A percentile compares a stretch with the other conserved stretches of the same genome.
Evolutionary conservation across 1,140 invertebrate species (phyloP).

Genomic region (Trichonephila clavipes): DNA sequence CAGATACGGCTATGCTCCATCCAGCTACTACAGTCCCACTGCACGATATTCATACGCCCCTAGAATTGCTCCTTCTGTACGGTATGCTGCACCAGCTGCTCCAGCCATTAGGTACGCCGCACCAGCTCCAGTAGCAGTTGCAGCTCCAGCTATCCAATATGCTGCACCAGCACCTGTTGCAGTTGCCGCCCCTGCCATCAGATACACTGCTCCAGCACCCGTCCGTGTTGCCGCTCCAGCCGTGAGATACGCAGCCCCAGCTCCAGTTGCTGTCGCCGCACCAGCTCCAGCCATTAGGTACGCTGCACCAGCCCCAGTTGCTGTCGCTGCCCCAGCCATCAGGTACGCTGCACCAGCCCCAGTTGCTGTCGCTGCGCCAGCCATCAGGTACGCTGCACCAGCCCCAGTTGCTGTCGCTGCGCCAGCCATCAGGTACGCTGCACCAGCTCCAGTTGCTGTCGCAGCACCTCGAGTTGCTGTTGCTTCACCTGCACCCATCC

Average conservation of each 20-base stretch:
- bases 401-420: background rate
- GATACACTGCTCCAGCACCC: constrained; percentile 17
- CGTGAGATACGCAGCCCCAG: background rate
- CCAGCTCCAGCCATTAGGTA: background rate
- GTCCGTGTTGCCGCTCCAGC: background rate
- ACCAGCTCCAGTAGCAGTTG: background rate
- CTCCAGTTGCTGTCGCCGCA: background rate
- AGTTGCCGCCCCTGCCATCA: background rate
- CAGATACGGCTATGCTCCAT: background rate
- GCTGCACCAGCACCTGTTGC: background rate
- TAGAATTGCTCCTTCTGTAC: background rate
- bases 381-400: background rate
- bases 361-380: background rate
- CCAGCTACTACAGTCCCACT: background rate
- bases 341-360: constrained; percentile 24
- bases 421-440: background rate
- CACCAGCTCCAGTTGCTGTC: background rate
- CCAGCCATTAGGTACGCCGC: background rate
- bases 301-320: background rate
- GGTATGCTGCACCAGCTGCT: constrained; percentile 22
- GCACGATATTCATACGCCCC: background rate
- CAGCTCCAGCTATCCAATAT: background rate
- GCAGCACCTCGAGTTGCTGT: background rate
- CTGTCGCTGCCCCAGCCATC: background rate
- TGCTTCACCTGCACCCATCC: background rate